These are phyloP conservation scores for Chloropsis cyanopogon DNA, from an alignment of 2,113 vertebrate species.

Conservation along the genomic window DNA sequence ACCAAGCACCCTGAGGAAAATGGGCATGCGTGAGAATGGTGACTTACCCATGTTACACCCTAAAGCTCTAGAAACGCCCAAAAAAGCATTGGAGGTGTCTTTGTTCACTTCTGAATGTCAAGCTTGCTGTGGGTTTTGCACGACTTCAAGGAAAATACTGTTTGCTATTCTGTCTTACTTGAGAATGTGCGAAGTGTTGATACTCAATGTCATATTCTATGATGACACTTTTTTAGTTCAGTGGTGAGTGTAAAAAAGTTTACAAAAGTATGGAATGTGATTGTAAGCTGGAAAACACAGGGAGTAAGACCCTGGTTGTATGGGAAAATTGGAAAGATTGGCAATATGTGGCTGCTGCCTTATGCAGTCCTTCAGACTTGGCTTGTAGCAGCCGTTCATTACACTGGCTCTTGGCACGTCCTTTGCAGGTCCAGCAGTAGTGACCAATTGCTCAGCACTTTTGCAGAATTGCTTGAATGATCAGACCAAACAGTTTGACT, in stretches of 20 bases:
- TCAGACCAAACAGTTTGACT: not conserved
- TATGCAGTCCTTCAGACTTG: not conserved
- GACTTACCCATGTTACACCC: not conserved
- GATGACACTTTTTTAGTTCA: not conserved
- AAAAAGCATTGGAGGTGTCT: not conserved
- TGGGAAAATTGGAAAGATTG: not conserved
- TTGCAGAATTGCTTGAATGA: not conserved
- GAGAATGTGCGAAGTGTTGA: not conserved
- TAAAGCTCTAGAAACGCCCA: not conserved
- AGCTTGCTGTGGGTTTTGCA: not conserved
- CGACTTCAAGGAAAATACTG: not conserved
- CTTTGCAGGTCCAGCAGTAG: not conserved
- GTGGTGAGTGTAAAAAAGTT: not conserved
- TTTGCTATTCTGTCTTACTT: not conserved
- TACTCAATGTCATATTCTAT: not conserved
- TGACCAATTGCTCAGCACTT: not conserved
- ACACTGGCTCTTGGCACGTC: not conserved
- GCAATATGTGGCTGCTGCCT: not conserved
- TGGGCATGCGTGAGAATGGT: fast-evolving
- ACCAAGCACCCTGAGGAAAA: not conserved
- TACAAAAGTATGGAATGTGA: not conserved
- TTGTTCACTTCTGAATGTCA: not conserved
- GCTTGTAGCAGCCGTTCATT: not conserved
- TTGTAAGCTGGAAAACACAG: not conserved
- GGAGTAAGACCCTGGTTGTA: not conserved